A percentile compares a stretch with the other conserved stretches of the same genome.
Evolutionary conservation across 2,797 vertebrate species (phyloP).

Genomic region (Diglossa cyanea): DNA sequence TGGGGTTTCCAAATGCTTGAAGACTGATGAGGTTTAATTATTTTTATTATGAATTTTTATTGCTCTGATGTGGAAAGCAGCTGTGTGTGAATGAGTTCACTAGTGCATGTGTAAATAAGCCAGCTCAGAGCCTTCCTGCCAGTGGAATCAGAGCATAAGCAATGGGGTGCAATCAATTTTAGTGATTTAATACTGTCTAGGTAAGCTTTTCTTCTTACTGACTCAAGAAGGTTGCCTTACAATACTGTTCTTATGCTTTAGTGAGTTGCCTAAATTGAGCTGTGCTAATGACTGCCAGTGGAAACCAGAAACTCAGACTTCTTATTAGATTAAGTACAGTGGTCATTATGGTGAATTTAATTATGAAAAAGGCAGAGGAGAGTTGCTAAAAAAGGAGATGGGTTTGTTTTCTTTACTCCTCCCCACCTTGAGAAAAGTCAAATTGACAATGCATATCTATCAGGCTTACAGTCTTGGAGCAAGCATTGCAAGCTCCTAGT

Average conservation of each 20-base stretch:
- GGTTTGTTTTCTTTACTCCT: not conserved
- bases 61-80: not conserved
- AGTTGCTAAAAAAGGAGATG: not conserved
- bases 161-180: not conserved
- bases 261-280: not conserved
- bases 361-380: not conserved
- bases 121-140: not conserved
- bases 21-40: slow-evolving; percentile 37
- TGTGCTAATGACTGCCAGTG: not conserved
- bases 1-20: not conserved
- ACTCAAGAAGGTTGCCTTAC: not conserved
- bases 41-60: slow-evolving; percentile 54
- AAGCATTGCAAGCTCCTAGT: not conserved
- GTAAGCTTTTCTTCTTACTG: slow-evolving; percentile 25
- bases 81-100: not conserved
- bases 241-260: not conserved
- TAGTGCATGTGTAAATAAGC: slow-evolving; percentile 7
- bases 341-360: slow-evolving; percentile 23
- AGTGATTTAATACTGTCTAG: slow-evolving; percentile 14
- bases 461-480: not conserved
- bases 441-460: not conserved
- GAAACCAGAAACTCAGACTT: slow-evolving; percentile 1
- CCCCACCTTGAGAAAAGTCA: not conserved
- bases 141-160: not conserved
- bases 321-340: slow-evolving; percentile 9